These are phyloP conservation scores for Tenthredo notha DNA, from an alignment of 2,888 invertebrate genomes.

Conservation along the genomic window DNA sequence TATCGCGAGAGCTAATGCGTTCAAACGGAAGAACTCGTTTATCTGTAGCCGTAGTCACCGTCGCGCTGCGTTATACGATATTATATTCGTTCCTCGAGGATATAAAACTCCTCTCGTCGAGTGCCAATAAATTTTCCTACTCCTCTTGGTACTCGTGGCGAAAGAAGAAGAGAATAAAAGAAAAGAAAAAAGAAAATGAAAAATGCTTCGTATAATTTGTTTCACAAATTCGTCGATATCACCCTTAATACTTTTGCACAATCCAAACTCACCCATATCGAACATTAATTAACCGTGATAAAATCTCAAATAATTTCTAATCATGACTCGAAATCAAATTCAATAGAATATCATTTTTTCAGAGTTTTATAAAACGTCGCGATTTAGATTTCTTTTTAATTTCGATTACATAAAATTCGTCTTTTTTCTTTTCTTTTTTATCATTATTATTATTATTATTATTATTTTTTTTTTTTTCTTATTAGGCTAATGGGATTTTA, in stretches of 20 bases:
- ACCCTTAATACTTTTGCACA: not conserved
- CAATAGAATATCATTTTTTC: not conserved
- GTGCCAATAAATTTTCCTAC: conserved; percentile 30
- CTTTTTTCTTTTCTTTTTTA: no score
- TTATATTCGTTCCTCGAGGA: conserved; percentile 31
- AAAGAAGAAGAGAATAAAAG: not conserved
- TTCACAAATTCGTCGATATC: conserved; percentile 29
- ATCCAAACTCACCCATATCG: not conserved
- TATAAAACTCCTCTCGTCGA: conserved; percentile 34
- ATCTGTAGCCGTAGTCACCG: not conserved
- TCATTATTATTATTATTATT: no score
- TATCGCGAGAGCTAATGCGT: conserved; percentile 11
- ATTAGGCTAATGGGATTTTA: not conserved
- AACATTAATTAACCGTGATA: not conserved
- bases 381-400: not conserved
- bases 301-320: no score
- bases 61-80: not conserved
- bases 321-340: not conserved
- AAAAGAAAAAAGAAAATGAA: conserved; percentile 1
- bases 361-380: not conserved
- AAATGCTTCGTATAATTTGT: conserved; percentile 29
- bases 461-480: no score
- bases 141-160: not conserved
- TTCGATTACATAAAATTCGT: not conserved
- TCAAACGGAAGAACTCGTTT: conserved; percentile 46